Base-by-base conservation (phyloP, 2,113 vertebrate species). In the Penelope pileata region DNA sequence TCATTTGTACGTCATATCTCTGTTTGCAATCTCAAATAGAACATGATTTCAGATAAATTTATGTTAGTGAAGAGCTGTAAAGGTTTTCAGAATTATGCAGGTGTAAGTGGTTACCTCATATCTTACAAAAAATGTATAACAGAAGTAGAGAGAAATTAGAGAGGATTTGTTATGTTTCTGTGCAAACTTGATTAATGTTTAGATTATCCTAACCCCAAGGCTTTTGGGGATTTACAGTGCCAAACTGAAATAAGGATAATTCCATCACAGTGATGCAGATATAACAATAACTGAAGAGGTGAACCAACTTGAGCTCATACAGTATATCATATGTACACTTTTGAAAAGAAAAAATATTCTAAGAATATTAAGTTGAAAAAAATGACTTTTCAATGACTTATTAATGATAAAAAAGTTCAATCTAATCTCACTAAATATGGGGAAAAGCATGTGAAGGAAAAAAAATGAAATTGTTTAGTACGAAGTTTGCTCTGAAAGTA, bases 101-200 rank as follows among this genome's bases (percentile, higher is more conserved):
- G 23, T 77, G 21, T 81, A 91, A 80, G 74, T 74, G 17, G 18
- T 58, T 81, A 13, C 40, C 22, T 53, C 40, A 64, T 51, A 63
- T 83, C 94, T 92, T 73, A 67, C 38, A 87, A 94, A 95, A 79
- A 62, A 95, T 75, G 40, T 59, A 30, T 70, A 82, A 87, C 36
- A 73, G 82, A 92, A 94, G 38, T 14, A 63, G 67, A 89, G 70
- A 22, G 48, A 93, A 96, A 95, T 87, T 89, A 90, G 85, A 80
- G 22, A 86, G 70, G 51, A 78, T 93, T 88, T 93, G 21, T 90
- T 83, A 87, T 27, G 22, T 85, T 91, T 59, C 86, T 67, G 42
- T 91, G 80, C 86, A 48, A 88, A 64, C 76, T 63, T 84, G 59
- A 72, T 89, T 92, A 96, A 59, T 83, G 34, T 29, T 15, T 80